phyloP scores from a whole-genome alignment of 2,888 invertebrate species.

The Macroteleia sp. region DNA sequence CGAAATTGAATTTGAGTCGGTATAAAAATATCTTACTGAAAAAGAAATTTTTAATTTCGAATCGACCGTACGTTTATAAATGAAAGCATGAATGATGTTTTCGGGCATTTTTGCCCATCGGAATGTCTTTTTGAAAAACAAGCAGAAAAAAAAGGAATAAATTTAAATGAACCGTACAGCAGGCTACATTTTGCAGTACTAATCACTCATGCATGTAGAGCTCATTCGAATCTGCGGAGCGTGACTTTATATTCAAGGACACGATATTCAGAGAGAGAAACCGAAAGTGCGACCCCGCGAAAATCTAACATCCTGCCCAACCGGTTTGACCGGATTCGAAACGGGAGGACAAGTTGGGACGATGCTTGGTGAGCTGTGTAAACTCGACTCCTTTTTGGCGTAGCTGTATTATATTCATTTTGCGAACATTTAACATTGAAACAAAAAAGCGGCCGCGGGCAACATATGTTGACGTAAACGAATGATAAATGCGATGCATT shows the following conservation, averaged over 20 bases:
- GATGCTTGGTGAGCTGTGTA: conserved; percentile 75
- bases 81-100: conserved; percentile 16
- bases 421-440: conserved; percentile 64
- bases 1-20: too few relatives aligned
- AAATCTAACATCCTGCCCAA: conserved; percentile 84
- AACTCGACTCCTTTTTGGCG: conserved; percentile 79
- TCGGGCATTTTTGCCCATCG: conserved; percentile 5
- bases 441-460: conserved; percentile 62
- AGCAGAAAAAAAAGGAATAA: conserved; percentile 15
- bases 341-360: conserved; percentile 75
- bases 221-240: conserved; percentile 68
- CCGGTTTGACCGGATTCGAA: conserved; percentile 84
- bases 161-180: conserved; percentile 63
- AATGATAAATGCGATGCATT: conserved; percentile 58
- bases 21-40: too few relatives aligned
- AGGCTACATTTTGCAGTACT: conserved; percentile 64
- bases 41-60: too few relatives aligned
- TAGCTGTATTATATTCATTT: conserved; percentile 66
- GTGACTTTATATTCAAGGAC: conserved; percentile 78
- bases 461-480: conserved; percentile 45
- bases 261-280: conserved; percentile 81
- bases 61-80: too few relatives aligned
- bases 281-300: conserved; percentile 84
- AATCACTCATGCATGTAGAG: conserved; percentile 66
- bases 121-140: conserved; percentile 16